phyloP scores from a whole-genome alignment of 2,113 vertebrate genomes.

The Maccullochella peelii region DNA sequence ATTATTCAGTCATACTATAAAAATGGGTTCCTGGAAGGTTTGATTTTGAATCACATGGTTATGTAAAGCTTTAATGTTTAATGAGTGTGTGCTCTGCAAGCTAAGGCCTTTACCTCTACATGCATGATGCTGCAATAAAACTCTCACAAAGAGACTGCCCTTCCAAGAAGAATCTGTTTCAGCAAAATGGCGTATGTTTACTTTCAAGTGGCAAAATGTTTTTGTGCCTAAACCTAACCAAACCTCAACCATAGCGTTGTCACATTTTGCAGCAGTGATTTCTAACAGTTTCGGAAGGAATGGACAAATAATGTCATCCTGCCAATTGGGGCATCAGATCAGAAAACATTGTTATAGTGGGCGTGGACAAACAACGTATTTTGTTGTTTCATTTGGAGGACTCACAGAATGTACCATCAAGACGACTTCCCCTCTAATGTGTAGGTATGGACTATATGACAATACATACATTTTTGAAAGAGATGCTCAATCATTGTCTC shows the following conservation, averaged over 20 bases:
- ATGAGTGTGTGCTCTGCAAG: constrained; percentile 37
- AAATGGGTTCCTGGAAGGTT: constrained; percentile 21
- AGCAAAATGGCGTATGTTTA: background rate
- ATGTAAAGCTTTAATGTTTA: constrained; percentile 40
- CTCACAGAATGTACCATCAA: background rate
- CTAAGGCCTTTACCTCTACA: constrained; percentile 29
- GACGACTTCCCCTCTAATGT: background rate
- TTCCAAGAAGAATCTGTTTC: background rate
- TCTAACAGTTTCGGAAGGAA: no score
- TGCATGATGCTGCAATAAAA: constrained; percentile 12
- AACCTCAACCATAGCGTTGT: background rate
- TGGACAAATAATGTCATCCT: no score
- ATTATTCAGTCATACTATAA: constrained; percentile 42
- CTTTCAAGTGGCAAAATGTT: background rate
- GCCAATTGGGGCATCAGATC: no score
- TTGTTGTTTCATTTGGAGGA: no score
- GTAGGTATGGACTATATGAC: background rate
- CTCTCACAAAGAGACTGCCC: background rate
- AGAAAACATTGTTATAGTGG: no score
- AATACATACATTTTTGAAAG: background rate
- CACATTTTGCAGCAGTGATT: background rate
- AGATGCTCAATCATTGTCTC: background rate
- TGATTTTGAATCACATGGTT: constrained; percentile 38
- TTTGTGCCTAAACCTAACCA: background rate
- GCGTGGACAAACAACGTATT: no score